Base-by-base conservation (phyloP, 2,797 vertebrate species). In the Sciaenops ocellatus region DNA sequence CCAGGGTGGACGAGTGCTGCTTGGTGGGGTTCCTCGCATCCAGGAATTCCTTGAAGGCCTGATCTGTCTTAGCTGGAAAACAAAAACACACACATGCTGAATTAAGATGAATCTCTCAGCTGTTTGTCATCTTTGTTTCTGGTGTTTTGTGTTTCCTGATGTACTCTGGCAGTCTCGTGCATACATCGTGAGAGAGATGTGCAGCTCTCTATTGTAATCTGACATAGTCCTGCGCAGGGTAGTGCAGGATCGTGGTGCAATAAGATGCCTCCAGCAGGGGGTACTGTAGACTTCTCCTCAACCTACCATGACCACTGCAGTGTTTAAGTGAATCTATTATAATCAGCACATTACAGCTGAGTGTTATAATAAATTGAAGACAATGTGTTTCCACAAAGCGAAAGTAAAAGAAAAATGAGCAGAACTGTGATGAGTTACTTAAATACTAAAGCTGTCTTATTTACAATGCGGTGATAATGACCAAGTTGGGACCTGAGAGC, bases 1-100 rank as follows among this genome's bases (percentile, higher is more conserved):
- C 98, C 91, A 99, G 91, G 1, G 98, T 99, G 82, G 97, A 98
- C 0, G 98, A 98, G 85, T 99, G 98, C 93, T 99, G 98, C 92
- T 98, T 98, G 70, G 97, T 98, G 71, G 97, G 98, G 88, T 99
- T 99, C 83, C 95, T 96, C 3, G 97, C 95, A 0, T 98, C 97
- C 84, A 99, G 94, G 85, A 99, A 99, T 52, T 97, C 95, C 92
- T 97, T 99, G 81, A 99, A 99, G 80, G 97, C 96, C 83, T 95
- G 95, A 61, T 99, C 98, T 0, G 98, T 99, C 94, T 97, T 99
- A 68, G 97, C 98, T 98, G 87, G 54, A 78, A 83, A 76, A 56
- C 6, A 55, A 78, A 83, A 76, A 56, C 6, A 30, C 11, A 73
- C 13, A 79, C 24, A 57, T 8, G 30, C 28, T 10, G 22, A 60